Evolutionary conservation across 2,113 vertebrate species (phyloP).

Genomic region (Panurus biarmicus): DNA sequence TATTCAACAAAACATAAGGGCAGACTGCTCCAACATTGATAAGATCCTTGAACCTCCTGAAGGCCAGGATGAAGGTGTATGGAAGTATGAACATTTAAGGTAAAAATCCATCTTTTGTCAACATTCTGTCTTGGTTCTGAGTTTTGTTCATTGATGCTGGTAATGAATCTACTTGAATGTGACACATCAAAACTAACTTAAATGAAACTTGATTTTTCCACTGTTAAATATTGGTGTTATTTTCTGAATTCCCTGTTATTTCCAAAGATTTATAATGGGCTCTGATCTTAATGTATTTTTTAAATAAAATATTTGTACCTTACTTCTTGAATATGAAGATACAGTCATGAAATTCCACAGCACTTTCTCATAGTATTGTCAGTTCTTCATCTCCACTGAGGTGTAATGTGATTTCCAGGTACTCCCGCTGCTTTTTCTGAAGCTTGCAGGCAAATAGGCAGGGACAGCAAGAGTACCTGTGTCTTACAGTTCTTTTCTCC

Average conservation of each 20-base stretch:
- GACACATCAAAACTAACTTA: background rate
- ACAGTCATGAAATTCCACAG: background rate
- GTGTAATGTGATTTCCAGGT: background rate
- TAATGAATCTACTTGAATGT: background rate
- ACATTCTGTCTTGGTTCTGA: background rate
- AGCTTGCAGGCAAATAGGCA: background rate
- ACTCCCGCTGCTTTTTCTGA: background rate
- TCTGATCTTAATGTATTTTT: background rate
- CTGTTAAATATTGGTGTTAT: background rate
- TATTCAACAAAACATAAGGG: constrained; percentile 97
- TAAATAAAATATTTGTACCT: background rate
- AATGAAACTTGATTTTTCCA: background rate
- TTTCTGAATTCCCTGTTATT: background rate
- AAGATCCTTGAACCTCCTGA: constrained; percentile 98
- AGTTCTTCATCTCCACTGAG: background rate
- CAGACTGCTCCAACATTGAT: constrained; percentile 96
- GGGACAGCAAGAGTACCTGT: background rate
- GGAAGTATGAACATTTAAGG: constrained; percentile 99
- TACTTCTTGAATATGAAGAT: background rate
- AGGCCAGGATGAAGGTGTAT: constrained; percentile 97
- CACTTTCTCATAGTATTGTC: background rate
- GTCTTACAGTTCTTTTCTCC: background rate
- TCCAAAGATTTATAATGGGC: background rate
- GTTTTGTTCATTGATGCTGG: background rate
- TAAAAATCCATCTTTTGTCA: constrained; percentile 50